Conservation (phyloP, 1,140 invertebrate species). For the Tribolium castaneum region DNA sequence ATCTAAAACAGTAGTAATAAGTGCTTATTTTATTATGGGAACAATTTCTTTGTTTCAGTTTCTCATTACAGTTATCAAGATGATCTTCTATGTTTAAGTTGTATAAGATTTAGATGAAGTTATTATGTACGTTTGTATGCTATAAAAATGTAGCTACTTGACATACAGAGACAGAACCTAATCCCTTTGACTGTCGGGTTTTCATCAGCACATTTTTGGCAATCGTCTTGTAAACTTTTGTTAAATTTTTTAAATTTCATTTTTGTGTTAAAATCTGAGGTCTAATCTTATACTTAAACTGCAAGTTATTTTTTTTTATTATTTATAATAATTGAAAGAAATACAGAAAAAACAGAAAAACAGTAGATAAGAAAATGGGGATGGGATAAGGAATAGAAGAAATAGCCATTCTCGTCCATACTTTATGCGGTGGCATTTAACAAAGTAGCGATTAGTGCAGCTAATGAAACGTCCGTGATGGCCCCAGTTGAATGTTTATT, state of each 20-base stretch:
- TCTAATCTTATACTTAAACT: no score
- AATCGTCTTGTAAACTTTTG: no score
- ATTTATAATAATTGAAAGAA: no score
- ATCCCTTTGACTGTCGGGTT: no score
- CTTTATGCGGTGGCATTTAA: slow-evolving; percentile 25
- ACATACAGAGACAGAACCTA: no score
- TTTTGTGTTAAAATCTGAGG: no score
- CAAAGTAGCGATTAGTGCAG: slow-evolving; percentile 40
- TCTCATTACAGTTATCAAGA: neutral
- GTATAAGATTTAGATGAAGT: neutral
- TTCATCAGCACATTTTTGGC: no score
- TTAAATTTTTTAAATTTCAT: no score
- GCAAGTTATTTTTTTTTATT: no score
- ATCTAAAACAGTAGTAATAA: neutral
- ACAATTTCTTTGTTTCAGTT: neutral
- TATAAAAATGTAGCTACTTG: no score
- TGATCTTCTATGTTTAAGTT: neutral
- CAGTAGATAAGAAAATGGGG: no score
- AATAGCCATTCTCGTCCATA: neutral
- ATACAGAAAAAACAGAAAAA: no score
- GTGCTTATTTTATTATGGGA: neutral
- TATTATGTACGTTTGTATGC: neutral
- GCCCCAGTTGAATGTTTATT: slow-evolving; percentile 28
- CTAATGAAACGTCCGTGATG: slow-evolving; percentile 40
- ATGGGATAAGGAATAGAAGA: neutral